Evolutionary conservation across 1,140 invertebrate genomes (phyloP), one percentile per base, ranked within the genome.

Genomic region (Oryzaephilus surinamensis): DNA sequence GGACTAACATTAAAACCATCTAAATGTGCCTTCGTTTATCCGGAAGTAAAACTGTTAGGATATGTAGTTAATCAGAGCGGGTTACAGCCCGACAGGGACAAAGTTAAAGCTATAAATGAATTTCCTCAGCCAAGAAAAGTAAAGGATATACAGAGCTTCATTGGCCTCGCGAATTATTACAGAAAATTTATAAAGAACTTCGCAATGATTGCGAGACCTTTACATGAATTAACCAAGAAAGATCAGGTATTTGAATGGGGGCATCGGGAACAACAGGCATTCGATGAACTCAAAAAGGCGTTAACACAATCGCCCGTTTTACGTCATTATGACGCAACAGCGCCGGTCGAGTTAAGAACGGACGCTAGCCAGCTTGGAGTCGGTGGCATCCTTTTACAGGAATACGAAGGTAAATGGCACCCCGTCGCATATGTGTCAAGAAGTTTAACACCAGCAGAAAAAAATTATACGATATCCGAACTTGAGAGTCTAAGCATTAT

Each of bases 301-400:
- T 32, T 41, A 32, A 14, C 43, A 7, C 26, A 21, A 4, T 13
- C 6, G 27, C 35, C 35, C 1, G 23, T 37, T 16, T 11, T 37
- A 5, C n/a, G n/a, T 6, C 8, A 24, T 14, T 37, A 14, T 27
- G 23, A 27, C 27, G n/a, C 21, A 2, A 6, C 6, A 6, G n/a
- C 8, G 24, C 11, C 7, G 23, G 27, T 16, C 6, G n/a, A 16
- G 8, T n/a, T 46, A 10, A 33, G 37, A 15, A 46, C 48, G 19
- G 48, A 44, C 27, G 48, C 41, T 10, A 43, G 41, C 19, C 27
- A 36, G 12, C 26, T 33, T n/a, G n/a, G n/a, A n/a, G n/a, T n/a
- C n/a, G n/a, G n/a, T n/a, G n/a, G n/a, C n/a, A n/a, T n/a, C n/a
- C n/a, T n/a, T n/a, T n/a, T n/a, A n/a, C 4, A 5, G 19, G 19